Evolutionary conservation across 1,140 invertebrate species (phyloP).

Genomic region (Neodiprion pinetum): DNA sequence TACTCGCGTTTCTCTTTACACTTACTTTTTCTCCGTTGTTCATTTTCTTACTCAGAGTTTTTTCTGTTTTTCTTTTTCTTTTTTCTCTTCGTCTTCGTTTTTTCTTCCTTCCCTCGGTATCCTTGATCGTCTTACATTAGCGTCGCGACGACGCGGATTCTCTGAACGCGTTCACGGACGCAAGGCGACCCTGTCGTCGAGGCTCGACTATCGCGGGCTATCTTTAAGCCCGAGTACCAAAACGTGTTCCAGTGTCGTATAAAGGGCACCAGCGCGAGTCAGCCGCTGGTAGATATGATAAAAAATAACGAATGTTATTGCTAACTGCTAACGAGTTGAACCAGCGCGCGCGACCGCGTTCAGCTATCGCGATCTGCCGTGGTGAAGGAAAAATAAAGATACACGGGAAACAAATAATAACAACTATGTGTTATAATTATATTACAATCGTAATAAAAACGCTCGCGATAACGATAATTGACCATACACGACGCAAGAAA

Average conservation of each 20-base stretch:
- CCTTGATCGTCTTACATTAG: not conserved
- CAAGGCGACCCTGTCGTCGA: slow-evolving; percentile 22
- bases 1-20: too few species aligned
- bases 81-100: not conserved
- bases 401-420: not conserved
- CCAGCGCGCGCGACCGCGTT: slow-evolving; percentile 28
- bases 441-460: too few species aligned
- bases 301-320: slow-evolving; percentile 58
- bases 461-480: too few species aligned
- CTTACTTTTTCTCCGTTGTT: too few species aligned
- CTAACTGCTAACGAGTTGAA: slow-evolving; percentile 55
- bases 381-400: not conserved
- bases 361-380: not conserved
- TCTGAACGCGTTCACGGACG: too few species aligned
- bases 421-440: not conserved
- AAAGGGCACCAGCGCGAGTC: slow-evolving; percentile 39
- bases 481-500: too few species aligned
- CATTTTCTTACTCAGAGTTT: too few species aligned
- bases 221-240: slow-evolving; percentile 55
- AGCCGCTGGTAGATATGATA: slow-evolving; percentile 45
- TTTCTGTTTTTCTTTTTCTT: too few species aligned
- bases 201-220: slow-evolving; percentile 44
- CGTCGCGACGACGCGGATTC: too few species aligned
- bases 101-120: not conserved
- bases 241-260: slow-evolving; percentile 53